These are phyloP conservation scores for Panurus biarmicus DNA, from an alignment of 2,113 vertebrate genomes.

Conservation along the genomic window DNA sequence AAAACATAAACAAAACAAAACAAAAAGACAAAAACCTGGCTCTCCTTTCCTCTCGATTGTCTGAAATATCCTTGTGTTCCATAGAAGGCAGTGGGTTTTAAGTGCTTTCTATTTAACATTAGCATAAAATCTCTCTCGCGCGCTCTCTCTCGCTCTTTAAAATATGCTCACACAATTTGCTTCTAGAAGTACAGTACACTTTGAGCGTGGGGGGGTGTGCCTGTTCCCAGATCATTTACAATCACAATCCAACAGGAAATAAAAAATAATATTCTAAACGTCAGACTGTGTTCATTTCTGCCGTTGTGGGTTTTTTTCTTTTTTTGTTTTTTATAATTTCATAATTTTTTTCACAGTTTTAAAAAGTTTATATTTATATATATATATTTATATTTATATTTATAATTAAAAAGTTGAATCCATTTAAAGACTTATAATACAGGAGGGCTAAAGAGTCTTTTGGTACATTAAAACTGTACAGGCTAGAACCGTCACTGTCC, in stretches of 20 bases:
- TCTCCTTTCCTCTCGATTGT: constrained; percentile 86
- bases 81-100: constrained; percentile 72
- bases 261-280: constrained; percentile 79
- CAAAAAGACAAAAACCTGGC: constrained; percentile 67
- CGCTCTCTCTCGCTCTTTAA: constrained; percentile 57
- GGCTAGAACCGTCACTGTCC: constrained; percentile 51
- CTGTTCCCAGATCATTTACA: constrained; percentile 74
- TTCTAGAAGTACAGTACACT: constrained; percentile 68
- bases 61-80: constrained; percentile 71
- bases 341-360: constrained; percentile 80
- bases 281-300: constrained; percentile 70
- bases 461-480: constrained; percentile 79
- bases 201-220: constrained; percentile 50
- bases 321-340: constrained; percentile 65
- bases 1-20: constrained; percentile 63
- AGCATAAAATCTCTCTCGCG: constrained; percentile 58
- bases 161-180: constrained; percentile 74
- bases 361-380: constrained; percentile 81
- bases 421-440: constrained; percentile 75
- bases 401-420: constrained; percentile 80
- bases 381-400: constrained; percentile 81
- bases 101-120: constrained; percentile 82
- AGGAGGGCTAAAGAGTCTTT: constrained; percentile 67
- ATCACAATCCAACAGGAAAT: constrained; percentile 79
- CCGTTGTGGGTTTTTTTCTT: not conserved